Percentiles rank a stretch among this genome's conserved stretches.
These are phyloP conservation scores for Rhincodon typus DNA, from an alignment of 2,797 vertebrate species.

Conservation along the genomic window DNA sequence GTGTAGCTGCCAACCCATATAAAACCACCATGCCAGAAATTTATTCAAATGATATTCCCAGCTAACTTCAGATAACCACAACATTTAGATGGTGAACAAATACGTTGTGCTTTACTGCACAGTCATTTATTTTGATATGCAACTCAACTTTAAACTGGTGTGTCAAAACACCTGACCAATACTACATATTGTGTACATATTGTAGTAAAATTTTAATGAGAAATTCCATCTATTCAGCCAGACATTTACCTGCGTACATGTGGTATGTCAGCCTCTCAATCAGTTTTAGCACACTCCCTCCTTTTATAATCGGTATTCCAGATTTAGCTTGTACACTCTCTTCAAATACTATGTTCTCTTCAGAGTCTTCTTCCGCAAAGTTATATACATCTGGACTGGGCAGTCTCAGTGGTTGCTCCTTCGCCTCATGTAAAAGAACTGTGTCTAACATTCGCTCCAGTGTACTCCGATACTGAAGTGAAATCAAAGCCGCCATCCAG, in stretches of 20 bases:
- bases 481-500: conserved; percentile 93
- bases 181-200: background rate
- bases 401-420: conserved; percentile 78
- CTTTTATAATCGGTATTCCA: conserved; percentile 92
- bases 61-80: background rate
- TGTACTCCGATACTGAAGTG: conserved; percentile 89
- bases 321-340: conserved; percentile 85
- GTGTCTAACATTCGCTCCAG: conserved; percentile 89
- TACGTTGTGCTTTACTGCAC: background rate
- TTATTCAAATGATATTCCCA: background rate
- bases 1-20: background rate
- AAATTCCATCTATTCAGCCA: background rate
- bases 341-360: conserved; percentile 96
- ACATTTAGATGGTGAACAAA: background rate
- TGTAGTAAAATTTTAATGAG: background rate
- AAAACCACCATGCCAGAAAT: background rate
- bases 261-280: conserved; percentile 96
- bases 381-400: conserved; percentile 78
- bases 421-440: conserved; percentile 77
- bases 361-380: conserved; percentile 85
- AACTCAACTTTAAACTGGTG: background rate
- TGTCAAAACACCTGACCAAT: background rate
- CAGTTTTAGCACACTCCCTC: conserved; percentile 88
- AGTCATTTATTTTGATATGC: background rate
- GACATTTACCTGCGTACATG: conserved; percentile 87